Percentiles rank a stretch among this genome's conserved stretches.
Evolutionary conservation across 1,140 invertebrate genomes (phyloP).

Genomic region (Arctopsyche grandis): DNA sequence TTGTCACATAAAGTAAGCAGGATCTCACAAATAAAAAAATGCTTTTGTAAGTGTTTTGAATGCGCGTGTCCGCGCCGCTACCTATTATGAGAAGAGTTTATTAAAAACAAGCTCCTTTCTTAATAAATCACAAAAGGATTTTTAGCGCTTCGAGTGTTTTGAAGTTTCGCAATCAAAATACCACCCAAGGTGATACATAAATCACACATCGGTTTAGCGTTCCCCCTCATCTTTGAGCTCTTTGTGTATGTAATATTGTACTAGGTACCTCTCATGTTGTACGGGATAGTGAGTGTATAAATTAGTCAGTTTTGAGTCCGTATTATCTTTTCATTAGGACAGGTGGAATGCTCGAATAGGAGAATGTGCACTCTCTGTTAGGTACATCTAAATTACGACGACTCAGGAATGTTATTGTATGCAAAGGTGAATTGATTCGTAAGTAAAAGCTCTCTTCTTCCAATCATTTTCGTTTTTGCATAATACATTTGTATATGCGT

Average conservation of each 20-base stretch:
- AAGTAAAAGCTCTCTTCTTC: too few species aligned
- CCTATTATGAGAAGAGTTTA: neutral
- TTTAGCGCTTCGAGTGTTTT: conserved; percentile 7
- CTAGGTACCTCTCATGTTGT: neutral
- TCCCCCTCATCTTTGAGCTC: neutral
- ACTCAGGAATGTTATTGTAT: too few species aligned
- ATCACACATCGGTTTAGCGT: neutral
- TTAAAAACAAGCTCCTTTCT: conserved; percentile 18
- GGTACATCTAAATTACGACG: too few species aligned
- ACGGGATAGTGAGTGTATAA: neutral
- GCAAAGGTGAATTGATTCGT: too few species aligned
- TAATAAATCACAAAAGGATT: conserved; percentile 25
- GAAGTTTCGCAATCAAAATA: conserved; percentile 16
- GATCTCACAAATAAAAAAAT: neutral
- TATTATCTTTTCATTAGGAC: conserved; percentile 23
- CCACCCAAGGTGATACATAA: conserved; percentile 23
- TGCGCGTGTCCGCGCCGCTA: neutral
- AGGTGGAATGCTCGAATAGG: conserved; percentile 4
- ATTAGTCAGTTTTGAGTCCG: neutral
- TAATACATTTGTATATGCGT: too few species aligned
- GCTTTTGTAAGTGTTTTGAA: conserved; percentile 10
- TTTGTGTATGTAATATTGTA: neutral
- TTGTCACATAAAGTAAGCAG: too few species aligned
- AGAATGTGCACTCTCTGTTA: neutral
- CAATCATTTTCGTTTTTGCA: too few species aligned